Conservation (phyloP, 2,888 invertebrate species). For the Aporophyla lueneburgensis region DNA sequence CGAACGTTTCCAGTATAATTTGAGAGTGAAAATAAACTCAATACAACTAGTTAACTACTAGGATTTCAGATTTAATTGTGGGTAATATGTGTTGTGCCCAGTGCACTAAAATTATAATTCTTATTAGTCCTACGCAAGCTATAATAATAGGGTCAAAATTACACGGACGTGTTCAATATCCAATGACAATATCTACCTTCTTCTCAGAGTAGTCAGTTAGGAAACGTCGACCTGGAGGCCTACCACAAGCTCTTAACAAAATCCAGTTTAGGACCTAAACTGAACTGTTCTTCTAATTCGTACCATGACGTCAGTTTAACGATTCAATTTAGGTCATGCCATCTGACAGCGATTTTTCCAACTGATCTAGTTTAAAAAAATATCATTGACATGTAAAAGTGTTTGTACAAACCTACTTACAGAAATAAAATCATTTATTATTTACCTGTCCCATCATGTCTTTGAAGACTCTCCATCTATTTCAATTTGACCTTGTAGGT, state of each 20-base stretch:
- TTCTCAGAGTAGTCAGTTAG: too few species aligned
- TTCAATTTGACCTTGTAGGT: not conserved
- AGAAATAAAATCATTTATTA: too few species aligned
- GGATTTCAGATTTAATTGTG: not conserved
- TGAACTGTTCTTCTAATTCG: too few species aligned
- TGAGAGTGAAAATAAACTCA: not conserved
- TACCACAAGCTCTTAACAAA: too few species aligned
- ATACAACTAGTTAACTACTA: not conserved
- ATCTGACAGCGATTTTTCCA: too few species aligned
- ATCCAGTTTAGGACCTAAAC: too few species aligned
- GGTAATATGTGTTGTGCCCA: not conserved
- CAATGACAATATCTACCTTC: not conserved
- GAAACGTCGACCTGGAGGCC: too few species aligned
- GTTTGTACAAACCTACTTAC: too few species aligned
- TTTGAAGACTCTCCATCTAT: not conserved
- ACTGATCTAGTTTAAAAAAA: too few species aligned
- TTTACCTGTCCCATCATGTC: not conserved
- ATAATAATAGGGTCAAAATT: not conserved
- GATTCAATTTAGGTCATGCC: too few species aligned
- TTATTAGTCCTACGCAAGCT: not conserved
- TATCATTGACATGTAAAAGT: too few species aligned
- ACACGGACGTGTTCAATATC: not conserved
- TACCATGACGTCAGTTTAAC: too few species aligned
- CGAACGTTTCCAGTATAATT: not conserved
- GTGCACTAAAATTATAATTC: not conserved